A percentile compares a stretch with the other conserved stretches of the same genome.
These are phyloP conservation scores for Aphelenchoides avenae DNA, from an alignment of 1,140 invertebrate genomes.

Conservation along the genomic window DNA sequence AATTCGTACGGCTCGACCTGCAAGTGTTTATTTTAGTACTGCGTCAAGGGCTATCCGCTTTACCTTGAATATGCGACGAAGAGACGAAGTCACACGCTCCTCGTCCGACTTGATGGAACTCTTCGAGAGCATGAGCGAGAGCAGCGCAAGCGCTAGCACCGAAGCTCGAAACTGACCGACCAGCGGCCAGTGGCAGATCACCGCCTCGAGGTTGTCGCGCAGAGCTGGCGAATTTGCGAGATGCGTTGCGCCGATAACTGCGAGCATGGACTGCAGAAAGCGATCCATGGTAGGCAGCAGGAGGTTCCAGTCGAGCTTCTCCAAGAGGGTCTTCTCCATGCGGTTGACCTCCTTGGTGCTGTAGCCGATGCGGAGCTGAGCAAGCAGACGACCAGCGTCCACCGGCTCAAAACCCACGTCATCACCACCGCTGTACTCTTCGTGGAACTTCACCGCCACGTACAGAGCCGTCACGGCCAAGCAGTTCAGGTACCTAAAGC, in stretches of 20 bases:
- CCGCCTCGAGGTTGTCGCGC: slow-evolving; percentile 1
- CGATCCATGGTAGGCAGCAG: slow-evolving; percentile 7
- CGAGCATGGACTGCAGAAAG: slow-evolving; percentile 14
- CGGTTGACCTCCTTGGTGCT: slow-evolving; percentile 7
- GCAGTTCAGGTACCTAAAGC: slow-evolving; percentile 17
- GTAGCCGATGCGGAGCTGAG: slow-evolving; percentile 7
- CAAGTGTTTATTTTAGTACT: no score
- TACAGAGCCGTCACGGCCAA: slow-evolving; percentile 9
- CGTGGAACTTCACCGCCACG: slow-evolving; percentile 16
- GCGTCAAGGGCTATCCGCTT: no score
- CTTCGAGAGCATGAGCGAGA: slow-evolving; percentile 9
- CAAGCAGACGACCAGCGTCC: slow-evolving; percentile 2
- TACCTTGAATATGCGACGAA: no score
- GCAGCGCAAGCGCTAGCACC: slow-evolving; percentile 9
- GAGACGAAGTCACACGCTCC: no score
- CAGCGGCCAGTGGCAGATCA: slow-evolving; percentile 7
- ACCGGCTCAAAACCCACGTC: slow-evolving; percentile 1
- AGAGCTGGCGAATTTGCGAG: slow-evolving; percentile 4
- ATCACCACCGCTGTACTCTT: slow-evolving; percentile 10
- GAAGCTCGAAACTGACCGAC: slow-evolving; percentile 6
- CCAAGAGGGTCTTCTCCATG: slow-evolving; percentile 8
- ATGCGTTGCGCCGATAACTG: slow-evolving; percentile 12
- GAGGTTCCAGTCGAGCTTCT: slow-evolving; percentile 13
- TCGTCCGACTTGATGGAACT: no score
- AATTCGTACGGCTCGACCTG: no score